Evolutionary conservation across 2,113 vertebrate genomes (phyloP), one percentile per base, ranked within the genome.

Genomic region (Engraulis encrasicolus): DNA sequence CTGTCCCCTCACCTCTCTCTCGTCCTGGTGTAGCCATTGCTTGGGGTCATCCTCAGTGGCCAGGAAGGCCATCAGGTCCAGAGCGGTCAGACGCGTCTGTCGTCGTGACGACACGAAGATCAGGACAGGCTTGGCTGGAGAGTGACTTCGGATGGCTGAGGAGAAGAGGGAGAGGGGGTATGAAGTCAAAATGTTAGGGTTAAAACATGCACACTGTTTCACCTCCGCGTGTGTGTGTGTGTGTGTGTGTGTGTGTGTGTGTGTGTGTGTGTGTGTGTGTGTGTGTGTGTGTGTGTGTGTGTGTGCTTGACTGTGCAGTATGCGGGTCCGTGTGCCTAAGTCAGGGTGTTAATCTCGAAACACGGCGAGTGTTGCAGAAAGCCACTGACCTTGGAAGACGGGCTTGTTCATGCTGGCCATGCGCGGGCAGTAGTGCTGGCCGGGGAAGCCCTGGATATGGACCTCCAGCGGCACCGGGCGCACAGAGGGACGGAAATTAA

Each of bases 371-470:
- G n/a, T n/a, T n/a, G n/a, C n/a, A n/a, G n/a, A n/a, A n/a, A n/a
- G n/a, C n/a, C n/a, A n/a, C n/a, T n/a, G n/a, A 38, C 78, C 78
- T 48, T 27, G 34, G 90, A 99, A 99, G 15, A 97, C 93, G 84
- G 98, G 98, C 90, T 99, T 99, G 93, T 99, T 99, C 98, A 99
- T 99, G 91, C 95, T 99, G 87, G 98, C 98, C 98, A 99, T 99
- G 82, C 97, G 97, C 88, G 98, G 98, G 92, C 98, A 99, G 92
- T 99, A 99, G 88, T 99, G 98, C 85, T 99, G 98, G 11, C 98
- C 98, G 9, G 98, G 98, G 91, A 99, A 99, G 37, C 98, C 98
- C 0, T 99, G 96, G 90, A 99, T 99, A 90, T 99, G 98, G 81
- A 99, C 98, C 90, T 99, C 98, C 87, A 99, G 92, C 0, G 98